Conservation (phyloP, 2,888 invertebrate genomes). For the Pilophorus perplexus region DNA sequence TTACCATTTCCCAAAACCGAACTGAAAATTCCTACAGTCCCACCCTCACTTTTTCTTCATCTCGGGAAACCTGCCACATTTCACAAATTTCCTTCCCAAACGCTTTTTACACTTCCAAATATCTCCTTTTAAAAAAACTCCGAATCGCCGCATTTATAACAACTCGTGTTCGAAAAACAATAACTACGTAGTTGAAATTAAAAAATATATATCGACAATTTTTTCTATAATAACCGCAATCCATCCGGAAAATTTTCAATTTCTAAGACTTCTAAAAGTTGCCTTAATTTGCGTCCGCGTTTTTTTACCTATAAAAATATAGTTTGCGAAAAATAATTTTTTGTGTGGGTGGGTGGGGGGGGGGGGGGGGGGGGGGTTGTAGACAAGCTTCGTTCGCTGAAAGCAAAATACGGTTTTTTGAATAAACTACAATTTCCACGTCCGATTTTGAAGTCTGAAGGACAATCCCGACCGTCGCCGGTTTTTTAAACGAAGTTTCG, state of each 20-base stretch:
- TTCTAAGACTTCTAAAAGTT: constrained; percentile 9
- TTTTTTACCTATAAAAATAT: constrained; percentile 4
- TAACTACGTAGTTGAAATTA: too few relatives aligned
- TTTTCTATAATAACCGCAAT: background rate
- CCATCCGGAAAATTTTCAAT: background rate
- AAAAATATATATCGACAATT: too few relatives aligned
- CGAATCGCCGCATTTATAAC: too few relatives aligned
- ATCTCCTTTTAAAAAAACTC: too few relatives aligned
- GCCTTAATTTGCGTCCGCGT: constrained; percentile 23
- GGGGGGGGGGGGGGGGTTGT: background rate
- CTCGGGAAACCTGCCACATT: too few relatives aligned
- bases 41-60: too few relatives aligned
- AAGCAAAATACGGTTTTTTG: too few relatives aligned
- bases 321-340: background rate
- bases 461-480: background rate
- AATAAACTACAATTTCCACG: too few relatives aligned
- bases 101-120: too few relatives aligned
- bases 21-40: background rate
- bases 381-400: too few relatives aligned
- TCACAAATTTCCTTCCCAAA: too few relatives aligned
- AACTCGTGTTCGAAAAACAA: too few relatives aligned
- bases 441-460: background rate
- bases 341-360: background rate
- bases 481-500: background rate
- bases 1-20: background rate